Evolutionary conservation across 2,888 invertebrate genomes (phyloP).

Genomic region (Ornithoptera priamus): DNA sequence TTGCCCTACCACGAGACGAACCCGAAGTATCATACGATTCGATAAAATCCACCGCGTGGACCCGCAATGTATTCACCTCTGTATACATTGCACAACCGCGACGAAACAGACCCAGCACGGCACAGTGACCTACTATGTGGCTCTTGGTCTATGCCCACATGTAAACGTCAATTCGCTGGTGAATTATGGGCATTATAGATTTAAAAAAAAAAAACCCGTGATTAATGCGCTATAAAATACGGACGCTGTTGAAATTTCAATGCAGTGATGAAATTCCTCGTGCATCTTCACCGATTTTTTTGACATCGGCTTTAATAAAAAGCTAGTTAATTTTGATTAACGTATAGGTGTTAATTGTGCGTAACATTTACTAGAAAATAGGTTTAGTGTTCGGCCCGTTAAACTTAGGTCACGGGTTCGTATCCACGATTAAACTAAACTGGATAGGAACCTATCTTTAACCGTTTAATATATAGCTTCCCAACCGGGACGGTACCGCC

Average conservation of each 20-base stretch:
- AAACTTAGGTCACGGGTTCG: too few species aligned
- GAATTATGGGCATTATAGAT: conserved; percentile 32
- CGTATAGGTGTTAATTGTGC: too few species aligned
- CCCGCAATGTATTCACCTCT: conserved; percentile 37
- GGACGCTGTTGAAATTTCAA: neutral
- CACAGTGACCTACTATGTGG: conserved; percentile 41
- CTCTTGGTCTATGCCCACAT: conserved; percentile 38
- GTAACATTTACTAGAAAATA: too few species aligned
- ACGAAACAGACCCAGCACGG: conserved; percentile 38
- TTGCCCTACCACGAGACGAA: conserved; percentile 20
- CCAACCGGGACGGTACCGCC: too few species aligned
- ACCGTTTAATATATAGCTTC: too few species aligned
- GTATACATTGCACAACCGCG: conserved; percentile 39
- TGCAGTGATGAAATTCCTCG: too few species aligned
- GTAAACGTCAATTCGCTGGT: conserved; percentile 34
- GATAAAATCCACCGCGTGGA: conserved; percentile 26
- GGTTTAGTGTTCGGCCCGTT: too few species aligned
- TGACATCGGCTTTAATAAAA: too few species aligned
- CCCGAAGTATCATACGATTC: conserved; percentile 15
- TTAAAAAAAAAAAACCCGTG: conserved; percentile 17
- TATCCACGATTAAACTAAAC: too few species aligned
- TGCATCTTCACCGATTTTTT: too few species aligned
- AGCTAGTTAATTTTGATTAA: too few species aligned
- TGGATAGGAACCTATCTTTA: too few species aligned
- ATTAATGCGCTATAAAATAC: conserved; percentile 11